A percentile compares a stretch with the other conserved stretches of the same genome.
These are phyloP conservation scores for Sporophila hypoxantha DNA, from an alignment of 2,113 vertebrate genomes.

Conservation along the genomic window DNA sequence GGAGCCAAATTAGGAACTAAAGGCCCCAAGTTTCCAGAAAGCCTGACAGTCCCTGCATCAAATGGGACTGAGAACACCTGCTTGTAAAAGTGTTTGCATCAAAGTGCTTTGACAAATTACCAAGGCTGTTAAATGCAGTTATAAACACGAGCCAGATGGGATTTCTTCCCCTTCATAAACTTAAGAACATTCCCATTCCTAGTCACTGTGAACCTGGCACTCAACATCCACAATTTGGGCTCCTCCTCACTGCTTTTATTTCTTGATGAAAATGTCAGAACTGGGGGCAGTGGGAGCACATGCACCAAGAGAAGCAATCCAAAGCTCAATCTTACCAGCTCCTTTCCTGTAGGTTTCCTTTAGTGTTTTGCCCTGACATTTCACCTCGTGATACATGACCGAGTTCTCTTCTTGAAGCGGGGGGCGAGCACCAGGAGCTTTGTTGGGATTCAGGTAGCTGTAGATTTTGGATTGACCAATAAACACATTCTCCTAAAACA, in stretches of 20 bases:
- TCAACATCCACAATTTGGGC: background rate
- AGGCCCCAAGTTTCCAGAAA: background rate
- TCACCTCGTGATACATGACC: conserved; percentile 76
- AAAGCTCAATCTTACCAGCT: conserved; percentile 68
- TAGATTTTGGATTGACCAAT: conserved; percentile 72
- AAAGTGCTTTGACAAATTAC: background rate
- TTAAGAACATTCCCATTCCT: background rate
- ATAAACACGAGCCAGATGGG: background rate
- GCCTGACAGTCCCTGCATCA: background rate
- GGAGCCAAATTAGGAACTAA: background rate
- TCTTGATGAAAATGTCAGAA: background rate
- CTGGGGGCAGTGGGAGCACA: background rate
- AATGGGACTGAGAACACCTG: background rate
- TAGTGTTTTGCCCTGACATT: conserved; percentile 69
- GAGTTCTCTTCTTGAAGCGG: conserved; percentile 85
- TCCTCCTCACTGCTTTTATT: background rate
- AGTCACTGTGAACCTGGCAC: background rate
- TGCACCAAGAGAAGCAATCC: background rate
- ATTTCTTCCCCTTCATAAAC: background rate
- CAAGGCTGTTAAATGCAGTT: background rate
- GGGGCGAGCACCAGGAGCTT: conserved; percentile 71
- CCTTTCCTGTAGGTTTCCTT: conserved; percentile 65
- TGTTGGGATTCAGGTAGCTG: conserved; percentile 72
- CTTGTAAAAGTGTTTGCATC: background rate
- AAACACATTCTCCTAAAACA: conserved; percentile 75